Evolutionary conservation across 2,888 invertebrate species (phyloP), one percentile per base, ranked within the genome.

Genomic region (Abrostola tripartita): DNA sequence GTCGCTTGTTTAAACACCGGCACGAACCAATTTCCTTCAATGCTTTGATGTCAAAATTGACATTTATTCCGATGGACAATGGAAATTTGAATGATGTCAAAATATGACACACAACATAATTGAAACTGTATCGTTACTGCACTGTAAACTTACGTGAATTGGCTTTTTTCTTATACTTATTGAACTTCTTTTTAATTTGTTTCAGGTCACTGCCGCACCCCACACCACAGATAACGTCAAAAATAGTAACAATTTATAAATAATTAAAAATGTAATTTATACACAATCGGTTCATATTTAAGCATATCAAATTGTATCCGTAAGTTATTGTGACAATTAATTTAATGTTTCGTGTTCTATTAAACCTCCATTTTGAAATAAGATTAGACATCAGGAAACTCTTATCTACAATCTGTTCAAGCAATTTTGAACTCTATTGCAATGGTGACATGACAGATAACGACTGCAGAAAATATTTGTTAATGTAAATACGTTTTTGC

Each of bases 181-280:
- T 24, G 24, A 36, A 14, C 38, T 14, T n/a, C 11, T 7, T 42
- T 63, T 70, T 72, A 24, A 49, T 74, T 81, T 81, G 73, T 92
- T 89, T 44, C 92, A 94, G 94, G 94, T 50, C 93, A 93, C 72
- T 94, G 94, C 81, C 88, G 94, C 24, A 93, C 93, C 0, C 93
- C 94, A 9, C 94, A 94, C 65, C 93, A 92, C 76, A 93, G 92
- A 90, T 93, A 92, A 90, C 91, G 85, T 84, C 75, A 83, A 71
- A 9, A 83, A 65, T 58, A 64, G 49, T 40, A 61, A 65, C 37
- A 62, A 68, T 58, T 58, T 51, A 52, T 75, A 66, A 72, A 74
- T 55, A 24, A 49, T 38, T 9, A 41, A 53, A 61, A 42, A 7
- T 76, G 74, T 82, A 76, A 64, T 63, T 69, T 73, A 77, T 77